A percentile compares a stretch with the other conserved stretches of the same genome.
phyloP scores from a whole-genome alignment of 2,888 invertebrate species.

The Orthonevra nobilis region DNA sequence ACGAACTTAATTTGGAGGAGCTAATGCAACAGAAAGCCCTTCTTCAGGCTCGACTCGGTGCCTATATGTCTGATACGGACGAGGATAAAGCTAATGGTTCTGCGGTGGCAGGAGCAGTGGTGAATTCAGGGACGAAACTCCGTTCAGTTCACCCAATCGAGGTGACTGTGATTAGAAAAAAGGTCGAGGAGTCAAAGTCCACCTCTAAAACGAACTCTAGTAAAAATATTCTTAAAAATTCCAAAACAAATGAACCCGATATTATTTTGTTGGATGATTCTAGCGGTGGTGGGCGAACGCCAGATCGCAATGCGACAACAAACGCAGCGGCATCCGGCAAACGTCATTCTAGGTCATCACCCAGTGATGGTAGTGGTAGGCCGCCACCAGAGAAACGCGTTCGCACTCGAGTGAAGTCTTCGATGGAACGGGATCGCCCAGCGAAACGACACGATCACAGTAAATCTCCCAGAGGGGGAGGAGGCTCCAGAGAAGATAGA shows the following conservation, averaged over 20 bases:
- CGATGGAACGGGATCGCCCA: slow-evolving; percentile 51
- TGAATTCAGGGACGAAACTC: slow-evolving; percentile 46
- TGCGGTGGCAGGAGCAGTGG: slow-evolving; percentile 71
- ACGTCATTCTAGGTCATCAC: slow-evolving; percentile 57
- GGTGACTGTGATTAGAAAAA: slow-evolving; percentile 45
- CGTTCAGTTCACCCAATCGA: slow-evolving; percentile 36
- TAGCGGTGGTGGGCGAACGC: slow-evolving; percentile 83
- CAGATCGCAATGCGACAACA: slow-evolving; percentile 73
- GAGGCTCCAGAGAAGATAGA: slow-evolving; percentile 37
- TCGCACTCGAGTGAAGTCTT: slow-evolving; percentile 11
- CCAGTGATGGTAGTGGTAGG: slow-evolving; percentile 27
- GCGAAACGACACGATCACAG: slow-evolving; percentile 67
- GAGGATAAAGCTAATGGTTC: slow-evolving; percentile 81
- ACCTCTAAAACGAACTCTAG: slow-evolving; percentile 75
- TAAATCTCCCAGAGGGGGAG: slow-evolving; percentile 67
- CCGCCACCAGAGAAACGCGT: slow-evolving; percentile 51
- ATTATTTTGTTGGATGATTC: slow-evolving; percentile 85
- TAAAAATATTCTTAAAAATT: slow-evolving; percentile 79
- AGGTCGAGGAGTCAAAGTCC: slow-evolving; percentile 66
- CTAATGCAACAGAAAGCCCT: slow-evolving; percentile 93
- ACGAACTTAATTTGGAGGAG: slow-evolving; percentile 92
- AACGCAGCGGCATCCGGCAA: slow-evolving; percentile 48
- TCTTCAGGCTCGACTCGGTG: slow-evolving; percentile 88
- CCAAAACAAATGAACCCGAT: slow-evolving; percentile 80
- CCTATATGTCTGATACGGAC: slow-evolving; percentile 87